Evolutionary conservation across 1,140 invertebrate species (phyloP), one percentile per base, ranked within the genome.

Genomic region (Heliconius congener): DNA sequence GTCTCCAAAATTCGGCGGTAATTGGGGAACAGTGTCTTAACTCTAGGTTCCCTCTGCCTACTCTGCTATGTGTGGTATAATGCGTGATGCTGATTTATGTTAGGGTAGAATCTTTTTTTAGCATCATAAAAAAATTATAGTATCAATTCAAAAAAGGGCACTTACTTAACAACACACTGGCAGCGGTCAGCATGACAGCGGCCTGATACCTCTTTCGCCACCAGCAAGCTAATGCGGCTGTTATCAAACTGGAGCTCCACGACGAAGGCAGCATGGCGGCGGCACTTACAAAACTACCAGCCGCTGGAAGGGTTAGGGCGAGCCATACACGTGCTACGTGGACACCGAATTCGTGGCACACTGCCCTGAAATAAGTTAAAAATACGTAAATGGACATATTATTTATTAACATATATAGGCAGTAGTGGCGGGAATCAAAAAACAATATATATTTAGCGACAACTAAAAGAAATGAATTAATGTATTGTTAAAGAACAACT

Each of bases 251-350:
- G 97, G 99, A 98, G 71, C 98, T 98, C 95, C 99, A 99, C 8
- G 97, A 97, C 2, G 98, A 99, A 0, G 99, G 99, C 52, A 99
- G 95, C 94, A 98, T 98, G 1, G 99, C 98, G 13, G 98, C 96
- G 81, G 97, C 96, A 1, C 98, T 96, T 23, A 98, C 97, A 93
- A 98, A 99, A 97, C 99, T 98, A 57, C 99, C 99, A 18, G 98
- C 96, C 82, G 97, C 97, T 79, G 99, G 97, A 19, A 99, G 91
- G 37, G 97, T 96, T 84, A 99, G 97, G 30, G 96, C 96, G 39
- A 99, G 94, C 90, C 97, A 97, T 19, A 99, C 93, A 19, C 98
- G 96, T 18, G 97, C 98, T 81, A 99, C 96, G 83, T 98, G 97
- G 72, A 97, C 96, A 11, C 99, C 99, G 95, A 99, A 98, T 92